Evolutionary conservation across 1,140 invertebrate species (phyloP).

Genomic region (Rhagoletis zephyria): DNA sequence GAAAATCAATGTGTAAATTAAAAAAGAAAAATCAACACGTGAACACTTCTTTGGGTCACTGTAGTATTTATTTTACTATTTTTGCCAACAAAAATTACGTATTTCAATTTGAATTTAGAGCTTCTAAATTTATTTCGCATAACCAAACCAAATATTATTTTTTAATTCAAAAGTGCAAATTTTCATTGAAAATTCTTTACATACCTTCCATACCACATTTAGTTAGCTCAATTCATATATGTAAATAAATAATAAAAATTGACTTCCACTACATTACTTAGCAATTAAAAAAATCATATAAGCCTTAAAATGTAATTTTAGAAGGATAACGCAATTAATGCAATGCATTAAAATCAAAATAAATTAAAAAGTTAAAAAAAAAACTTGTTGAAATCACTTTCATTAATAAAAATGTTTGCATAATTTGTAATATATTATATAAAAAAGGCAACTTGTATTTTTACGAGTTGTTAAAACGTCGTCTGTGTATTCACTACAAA

Average conservation of each 20-base stretch:
- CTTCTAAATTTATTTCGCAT: too few relatives aligned
- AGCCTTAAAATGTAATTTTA: background rate
- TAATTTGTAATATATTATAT: conserved; percentile 6
- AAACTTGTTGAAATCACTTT: background rate
- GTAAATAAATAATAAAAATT: conserved; percentile 2
- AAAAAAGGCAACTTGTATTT: background rate
- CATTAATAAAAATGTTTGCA: background rate
- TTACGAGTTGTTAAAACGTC: background rate
- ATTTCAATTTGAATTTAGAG: too few relatives aligned
- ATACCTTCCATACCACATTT: too few relatives aligned
- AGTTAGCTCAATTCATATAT: background rate
- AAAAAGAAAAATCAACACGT: too few relatives aligned
- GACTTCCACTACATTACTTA: conserved; percentile 6
- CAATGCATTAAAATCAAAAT: conserved; percentile 12
- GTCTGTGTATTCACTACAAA: too few relatives aligned
- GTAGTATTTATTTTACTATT: too few relatives aligned
- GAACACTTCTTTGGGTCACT: too few relatives aligned
- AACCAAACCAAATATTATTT: too few relatives aligned
- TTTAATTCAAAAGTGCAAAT: too few relatives aligned
- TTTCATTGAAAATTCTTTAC: too few relatives aligned
- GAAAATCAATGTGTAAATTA: too few relatives aligned
- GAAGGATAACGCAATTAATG: background rate
- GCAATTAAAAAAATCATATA: background rate
- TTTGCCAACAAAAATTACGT: too few relatives aligned
- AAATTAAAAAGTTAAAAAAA: conserved; percentile 19